These are phyloP conservation scores for Galago senegalensis DNA, from an alignment of 2,797 vertebrate species.

Conservation along the genomic window DNA sequence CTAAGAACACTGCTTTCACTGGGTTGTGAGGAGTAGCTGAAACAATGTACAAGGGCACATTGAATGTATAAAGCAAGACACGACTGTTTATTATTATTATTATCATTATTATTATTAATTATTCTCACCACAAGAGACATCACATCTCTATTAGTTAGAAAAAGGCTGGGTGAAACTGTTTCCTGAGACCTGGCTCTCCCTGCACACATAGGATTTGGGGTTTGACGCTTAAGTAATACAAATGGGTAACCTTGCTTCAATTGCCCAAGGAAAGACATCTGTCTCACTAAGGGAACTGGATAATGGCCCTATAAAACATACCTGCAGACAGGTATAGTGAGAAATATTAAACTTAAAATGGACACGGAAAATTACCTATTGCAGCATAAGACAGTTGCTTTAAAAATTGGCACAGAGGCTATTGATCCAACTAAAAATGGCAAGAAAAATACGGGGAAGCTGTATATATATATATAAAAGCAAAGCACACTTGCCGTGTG, in stretches of 20 bases:
- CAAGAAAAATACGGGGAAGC: background rate
- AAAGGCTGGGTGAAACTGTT: background rate
- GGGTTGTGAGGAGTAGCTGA: background rate
- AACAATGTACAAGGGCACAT: background rate
- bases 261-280: slow-evolving; percentile 60
- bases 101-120: background rate
- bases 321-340: background rate
- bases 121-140: background rate
- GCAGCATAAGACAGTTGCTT: slow-evolving; percentile 23
- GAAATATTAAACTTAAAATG: slow-evolving; percentile 67
- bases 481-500: background rate
- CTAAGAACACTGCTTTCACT: background rate
- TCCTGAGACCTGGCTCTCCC: background rate
- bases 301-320: slow-evolving; percentile 66
- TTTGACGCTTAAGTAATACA: slow-evolving; percentile 62
- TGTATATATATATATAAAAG: background rate
- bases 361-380: slow-evolving; percentile 64
- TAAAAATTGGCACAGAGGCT: slow-evolving; percentile 34
- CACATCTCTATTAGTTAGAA: background rate
- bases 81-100: background rate
- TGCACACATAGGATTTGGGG: background rate
- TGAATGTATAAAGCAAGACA: background rate
- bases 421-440: background rate
- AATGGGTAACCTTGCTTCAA: slow-evolving; percentile 70
- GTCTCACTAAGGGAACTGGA: slow-evolving; percentile 63